Evolutionary conservation across 2,113 vertebrate species (phyloP), one percentile per base, ranked within the genome.

Genomic region (Noctilio leporinus): DNA sequence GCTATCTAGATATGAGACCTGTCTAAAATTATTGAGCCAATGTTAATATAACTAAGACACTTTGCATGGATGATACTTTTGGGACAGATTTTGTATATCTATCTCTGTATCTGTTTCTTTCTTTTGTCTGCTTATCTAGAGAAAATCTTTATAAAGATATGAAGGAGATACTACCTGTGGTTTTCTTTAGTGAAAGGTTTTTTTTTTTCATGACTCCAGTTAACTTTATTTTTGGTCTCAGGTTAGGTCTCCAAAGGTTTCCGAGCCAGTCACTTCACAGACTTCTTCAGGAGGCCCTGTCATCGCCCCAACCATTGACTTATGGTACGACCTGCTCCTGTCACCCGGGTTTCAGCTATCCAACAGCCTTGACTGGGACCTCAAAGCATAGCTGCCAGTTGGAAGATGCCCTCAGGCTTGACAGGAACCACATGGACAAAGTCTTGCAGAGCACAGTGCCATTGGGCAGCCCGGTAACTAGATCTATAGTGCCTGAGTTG

Each of bases 391-490:
- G 97, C 98, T 82, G 99, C 98, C 43, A 99, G 98, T 97, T 98
- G 99, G 97, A 99, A 99, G 91, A 96, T 98, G 30, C 99, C 99
- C 77, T 99, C 98, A 94, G 99, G 99, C 35, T 98, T 98, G 55
- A 97, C 96, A 24, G 99, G 99, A 87, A 99, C 47, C 16, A 99
- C 97, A 0, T 93, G 99, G 96, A 99, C 98, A 51, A 99, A 59
- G 99, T 99, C 98, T 99, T 99, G 93, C 99, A 99, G 55, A 99
- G 99, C 53, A 99, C 9, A 0, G 99, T 97, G 40, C 99, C 99
- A 93, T 88, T 98, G 4, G 99, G 99, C 40, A 99, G 98, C 15
- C 89, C 98, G 89, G 98, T 97, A 96, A 99, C 99, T 81, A 99
- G 77, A 3, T 98, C 95, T 22, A 94, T 91, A 77, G 97, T 98